Conservation (phyloP, 2,113 vertebrate genomes). For the Entelurus aequoreus region DNA sequence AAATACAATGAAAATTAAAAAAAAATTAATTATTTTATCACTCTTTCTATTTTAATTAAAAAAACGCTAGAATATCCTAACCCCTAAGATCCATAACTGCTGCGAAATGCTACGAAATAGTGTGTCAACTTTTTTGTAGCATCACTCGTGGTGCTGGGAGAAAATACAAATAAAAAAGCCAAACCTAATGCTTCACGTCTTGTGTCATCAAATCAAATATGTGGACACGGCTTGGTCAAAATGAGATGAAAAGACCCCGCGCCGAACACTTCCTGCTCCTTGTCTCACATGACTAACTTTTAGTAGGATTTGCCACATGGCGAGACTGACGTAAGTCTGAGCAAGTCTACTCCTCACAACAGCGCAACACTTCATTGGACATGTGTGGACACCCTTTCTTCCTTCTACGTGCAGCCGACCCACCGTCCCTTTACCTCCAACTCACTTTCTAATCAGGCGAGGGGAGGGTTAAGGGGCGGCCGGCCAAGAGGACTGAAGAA, state of each 20-base stretch:
- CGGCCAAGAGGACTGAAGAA: slow-evolving; percentile 70
- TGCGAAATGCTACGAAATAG: no score
- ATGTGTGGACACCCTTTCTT: slow-evolving; percentile 58
- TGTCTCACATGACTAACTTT: neutral
- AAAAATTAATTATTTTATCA: no score
- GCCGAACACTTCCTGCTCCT: neutral
- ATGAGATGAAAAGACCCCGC: neutral
- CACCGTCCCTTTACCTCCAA: slow-evolving; percentile 43
- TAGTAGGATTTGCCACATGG: slow-evolving; percentile 42
- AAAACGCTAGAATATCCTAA: no score
- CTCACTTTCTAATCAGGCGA: slow-evolving; percentile 70
- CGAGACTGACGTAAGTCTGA: slow-evolving; percentile 43
- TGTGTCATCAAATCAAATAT: no score
- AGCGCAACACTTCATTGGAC: slow-evolving; percentile 68
- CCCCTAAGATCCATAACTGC: no score
- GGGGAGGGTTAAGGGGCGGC: slow-evolving; percentile 71
- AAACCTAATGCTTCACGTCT: no score
- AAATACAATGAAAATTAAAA: no score
- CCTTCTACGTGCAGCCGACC: slow-evolving; percentile 51
- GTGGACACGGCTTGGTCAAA: no score
- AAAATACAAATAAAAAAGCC: no score
- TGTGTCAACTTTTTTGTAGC: no score
- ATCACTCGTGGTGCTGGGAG: no score
- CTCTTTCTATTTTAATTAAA: no score
- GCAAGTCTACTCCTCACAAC: slow-evolving; percentile 59